Evolutionary conservation across 2,797 vertebrate species (phyloP), one percentile per base, ranked within the genome.

Genomic region (Sus cebifrons): DNA sequence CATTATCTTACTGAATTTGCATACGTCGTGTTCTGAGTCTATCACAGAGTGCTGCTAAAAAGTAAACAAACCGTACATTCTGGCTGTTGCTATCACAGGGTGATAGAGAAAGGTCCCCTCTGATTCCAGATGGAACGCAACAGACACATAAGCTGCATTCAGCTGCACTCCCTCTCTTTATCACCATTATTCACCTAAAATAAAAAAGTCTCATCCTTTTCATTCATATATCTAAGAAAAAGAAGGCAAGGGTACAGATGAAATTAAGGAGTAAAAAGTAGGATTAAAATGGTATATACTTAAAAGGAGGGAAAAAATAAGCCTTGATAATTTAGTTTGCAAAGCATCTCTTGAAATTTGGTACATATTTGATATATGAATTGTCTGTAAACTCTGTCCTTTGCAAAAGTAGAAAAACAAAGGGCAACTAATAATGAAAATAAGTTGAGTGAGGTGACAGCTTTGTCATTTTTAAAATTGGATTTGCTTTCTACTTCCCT

Each of bases 401-500:
- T 90, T 97, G 60, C 60, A 82, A 97, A 96, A 97, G 89, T 88
- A 96, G 0, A 0, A 95, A 95, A 82, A 74, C 70, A 92, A 95
- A 95, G 94, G 84, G 10, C 71, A 95, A 87, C 60, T 86, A 97
- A 95, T 92, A 96, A 93, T 40, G 83, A 95, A 95, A 97, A 81
- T 40, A 70, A 96, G 71, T 44, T 95, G 62, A 91, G n/a, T 83
- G 87, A 62, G 67, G 73, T 58, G 95, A 49, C 67, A 95, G 49
- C 60, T 98, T 96, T 97, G 91, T 91, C 91, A 87, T 83, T 60
- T 93, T 94, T 97, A 74, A 75, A 92, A 98, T 10, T 91, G 17
- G 64, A 86, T 96, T 97, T 74, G 21, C 36, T 95, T 75, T 95
- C 36, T 90, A 62, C 40, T 97, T 96, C 87, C 74, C 58, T 97